phyloP scores from a whole-genome alignment of 1,140 invertebrate species.

The Hydropsyche tenuis region DNA sequence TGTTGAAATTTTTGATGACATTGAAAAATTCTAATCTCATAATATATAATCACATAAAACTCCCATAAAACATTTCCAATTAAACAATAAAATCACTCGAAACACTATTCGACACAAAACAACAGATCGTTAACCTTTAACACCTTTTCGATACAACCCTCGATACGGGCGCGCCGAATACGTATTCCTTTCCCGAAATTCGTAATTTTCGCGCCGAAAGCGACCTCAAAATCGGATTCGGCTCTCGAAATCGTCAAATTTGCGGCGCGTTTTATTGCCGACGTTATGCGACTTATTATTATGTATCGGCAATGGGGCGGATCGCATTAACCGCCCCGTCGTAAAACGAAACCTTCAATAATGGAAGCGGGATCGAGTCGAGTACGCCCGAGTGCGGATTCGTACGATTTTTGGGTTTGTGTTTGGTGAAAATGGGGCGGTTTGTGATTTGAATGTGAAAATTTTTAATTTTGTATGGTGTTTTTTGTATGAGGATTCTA shows the following conservation, averaged over 20 bases:
- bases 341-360: conserved; percentile 7
- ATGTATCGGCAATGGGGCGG: conserved; percentile 13
- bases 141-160: too few species aligned
- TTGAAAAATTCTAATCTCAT: too few species aligned
- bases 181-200: too few species aligned
- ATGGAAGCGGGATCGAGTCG: neutral
- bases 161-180: too few species aligned
- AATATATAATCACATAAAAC: too few species aligned
- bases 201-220: too few species aligned
- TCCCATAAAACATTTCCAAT: too few species aligned
- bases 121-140: too few species aligned
- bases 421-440: neutral
- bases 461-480: neutral
- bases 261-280: conserved; percentile 4
- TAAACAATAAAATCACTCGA: too few species aligned
- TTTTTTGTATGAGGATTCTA: neutral
- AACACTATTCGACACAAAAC: too few species aligned
- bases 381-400: neutral
- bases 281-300: neutral
- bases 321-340: conserved; percentile 7
- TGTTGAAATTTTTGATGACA: too few species aligned
- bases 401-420: neutral
- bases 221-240: neutral
- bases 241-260: conserved; percentile 4
- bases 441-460: neutral